phyloP scores from a whole-genome alignment of 2,797 vertebrate genomes.

The Pogoniulus pusillus region DNA sequence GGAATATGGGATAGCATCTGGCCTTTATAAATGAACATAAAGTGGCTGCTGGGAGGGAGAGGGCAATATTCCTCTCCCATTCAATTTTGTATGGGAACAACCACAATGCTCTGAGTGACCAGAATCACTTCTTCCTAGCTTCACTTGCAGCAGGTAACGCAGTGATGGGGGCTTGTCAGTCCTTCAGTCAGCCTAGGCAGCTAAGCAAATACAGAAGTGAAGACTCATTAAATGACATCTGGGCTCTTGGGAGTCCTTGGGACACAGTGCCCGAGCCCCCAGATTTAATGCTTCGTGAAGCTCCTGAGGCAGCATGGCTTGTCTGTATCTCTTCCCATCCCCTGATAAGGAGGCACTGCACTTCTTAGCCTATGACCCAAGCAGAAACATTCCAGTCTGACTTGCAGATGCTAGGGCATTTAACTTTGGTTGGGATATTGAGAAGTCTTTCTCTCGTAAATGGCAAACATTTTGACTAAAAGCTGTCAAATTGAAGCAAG shows the following conservation, averaged over 20 bases:
- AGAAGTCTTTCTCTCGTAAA: not conserved
- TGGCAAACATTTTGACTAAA: conserved; percentile 46
- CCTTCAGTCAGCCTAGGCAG: not conserved
- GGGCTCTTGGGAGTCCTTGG: not conserved
- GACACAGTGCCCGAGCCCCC: not conserved
- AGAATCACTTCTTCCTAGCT: not conserved
- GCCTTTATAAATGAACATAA: not conserved
- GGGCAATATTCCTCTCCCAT: not conserved
- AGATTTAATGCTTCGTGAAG: not conserved
- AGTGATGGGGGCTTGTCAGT: not conserved
- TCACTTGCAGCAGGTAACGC: not conserved
- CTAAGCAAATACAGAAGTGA: not conserved
- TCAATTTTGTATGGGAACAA: not conserved
- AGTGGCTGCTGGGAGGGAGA: not conserved
- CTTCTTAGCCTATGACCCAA: not conserved
- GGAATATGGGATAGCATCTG: not conserved
- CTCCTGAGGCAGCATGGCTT: not conserved
- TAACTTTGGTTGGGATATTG: not conserved
- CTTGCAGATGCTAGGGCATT: not conserved
- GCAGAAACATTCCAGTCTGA: not conserved
- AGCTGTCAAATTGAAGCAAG: conserved; percentile 11
- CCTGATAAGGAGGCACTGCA: not conserved
- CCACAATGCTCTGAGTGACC: not conserved
- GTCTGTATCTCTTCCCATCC: not conserved
- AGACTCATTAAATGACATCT: not conserved